Evolutionary conservation across 1,140 invertebrate genomes (phyloP).

Genomic region (Drosophila pseudoananassae): DNA sequence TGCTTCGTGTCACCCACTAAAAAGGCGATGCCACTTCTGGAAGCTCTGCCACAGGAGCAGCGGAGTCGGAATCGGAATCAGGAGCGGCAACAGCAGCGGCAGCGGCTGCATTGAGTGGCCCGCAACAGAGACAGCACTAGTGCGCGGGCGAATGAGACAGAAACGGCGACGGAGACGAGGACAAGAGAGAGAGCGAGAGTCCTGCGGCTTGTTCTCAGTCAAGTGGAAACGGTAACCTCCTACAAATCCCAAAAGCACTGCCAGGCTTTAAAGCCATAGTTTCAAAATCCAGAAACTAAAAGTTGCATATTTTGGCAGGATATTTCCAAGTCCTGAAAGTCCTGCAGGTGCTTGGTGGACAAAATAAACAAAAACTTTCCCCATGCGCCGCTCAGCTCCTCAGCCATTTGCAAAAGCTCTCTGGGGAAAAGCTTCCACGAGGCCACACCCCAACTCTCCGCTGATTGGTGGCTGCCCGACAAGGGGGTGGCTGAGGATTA

Average conservation of each 20-base stretch:
- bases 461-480: constrained; percentile 72
- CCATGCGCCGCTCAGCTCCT: background rate
- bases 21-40: constrained; percentile 79
- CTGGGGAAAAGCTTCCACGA: constrained; percentile 14
- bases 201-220: constrained; percentile 39
- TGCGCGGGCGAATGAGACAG: constrained; percentile 6
- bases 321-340: background rate
- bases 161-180: background rate
- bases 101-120: constrained; percentile 7
- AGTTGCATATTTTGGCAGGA: background rate
- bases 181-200: constrained; percentile 3
- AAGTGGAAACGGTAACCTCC: constrained; percentile 79
- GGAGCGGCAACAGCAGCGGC: constrained; percentile 19
- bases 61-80: constrained; percentile 25
- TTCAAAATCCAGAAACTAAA: background rate
- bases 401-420: constrained; percentile 67
- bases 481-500: constrained; percentile 79
- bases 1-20: constrained; percentile 84
- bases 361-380: background rate
- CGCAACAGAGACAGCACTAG: constrained; percentile 20
- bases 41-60: constrained; percentile 38
- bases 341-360: background rate
- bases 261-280: background rate
- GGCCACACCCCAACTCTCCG: constrained; percentile 80
- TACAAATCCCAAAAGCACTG: constrained; percentile 26